These are phyloP conservation scores for Megaceryle maxima DNA, from an alignment of 2,113 vertebrate genomes.

Conservation along the genomic window DNA sequence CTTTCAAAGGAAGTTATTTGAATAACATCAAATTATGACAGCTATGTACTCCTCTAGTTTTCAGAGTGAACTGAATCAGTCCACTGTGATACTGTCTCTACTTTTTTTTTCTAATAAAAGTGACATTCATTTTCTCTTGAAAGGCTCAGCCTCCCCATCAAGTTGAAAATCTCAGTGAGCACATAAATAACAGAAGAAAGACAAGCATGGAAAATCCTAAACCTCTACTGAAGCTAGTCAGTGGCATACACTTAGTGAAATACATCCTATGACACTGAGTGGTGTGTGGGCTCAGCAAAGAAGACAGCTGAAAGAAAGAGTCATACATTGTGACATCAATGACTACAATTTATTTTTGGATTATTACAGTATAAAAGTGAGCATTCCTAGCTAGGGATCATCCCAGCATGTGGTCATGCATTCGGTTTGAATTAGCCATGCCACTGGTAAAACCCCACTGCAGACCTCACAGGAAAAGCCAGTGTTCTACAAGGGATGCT, in stretches of 20 bases:
- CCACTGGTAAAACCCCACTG: neutral
- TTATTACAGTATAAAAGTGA: conserved; percentile 31
- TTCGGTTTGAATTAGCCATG: neutral
- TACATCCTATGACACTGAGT: neutral
- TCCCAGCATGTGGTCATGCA: neutral
- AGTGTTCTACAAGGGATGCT: neutral
- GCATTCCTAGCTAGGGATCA: neutral
- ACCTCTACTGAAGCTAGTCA: neutral
- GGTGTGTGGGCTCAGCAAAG: conserved; percentile 9
- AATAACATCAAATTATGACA: neutral
- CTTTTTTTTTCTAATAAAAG: neutral
- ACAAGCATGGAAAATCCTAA: conserved; percentile 6
- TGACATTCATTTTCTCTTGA: neutral
- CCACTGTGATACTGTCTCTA: neutral
- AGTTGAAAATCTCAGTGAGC: neutral
- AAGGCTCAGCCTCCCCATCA: neutral
- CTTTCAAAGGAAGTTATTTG: neutral
- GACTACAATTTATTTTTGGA: conserved; percentile 49
- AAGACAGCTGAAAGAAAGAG: conserved; percentile 2
- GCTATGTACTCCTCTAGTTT: neutral
- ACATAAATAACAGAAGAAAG: conserved; percentile 9
- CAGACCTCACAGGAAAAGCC: neutral
- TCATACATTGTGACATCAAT: conserved; percentile 23
- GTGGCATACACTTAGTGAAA: neutral
- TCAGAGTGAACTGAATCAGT: neutral